Evolutionary conservation across 2,888 invertebrate genomes (phyloP).

Genomic region (Cryptocheilus praepositus): DNA sequence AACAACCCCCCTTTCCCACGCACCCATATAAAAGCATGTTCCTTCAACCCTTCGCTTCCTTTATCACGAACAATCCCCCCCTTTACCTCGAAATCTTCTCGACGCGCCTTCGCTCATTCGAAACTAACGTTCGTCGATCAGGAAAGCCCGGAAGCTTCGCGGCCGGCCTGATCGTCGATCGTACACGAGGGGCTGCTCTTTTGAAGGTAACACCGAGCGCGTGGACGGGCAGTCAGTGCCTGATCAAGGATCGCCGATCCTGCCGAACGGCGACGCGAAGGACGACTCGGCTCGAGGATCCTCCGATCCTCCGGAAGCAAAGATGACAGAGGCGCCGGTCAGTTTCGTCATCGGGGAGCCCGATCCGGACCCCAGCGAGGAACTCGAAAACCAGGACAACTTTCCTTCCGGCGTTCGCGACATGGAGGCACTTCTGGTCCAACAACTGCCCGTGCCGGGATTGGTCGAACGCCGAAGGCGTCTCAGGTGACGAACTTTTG

Average conservation of each 20-base stretch:
- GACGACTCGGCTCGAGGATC: too few relatives aligned
- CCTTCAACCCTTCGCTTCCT: too few relatives aligned
- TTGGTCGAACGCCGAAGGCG: slow-evolving; percentile 75
- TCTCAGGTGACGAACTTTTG: slow-evolving; percentile 70
- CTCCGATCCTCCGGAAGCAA: slow-evolving; percentile 3
- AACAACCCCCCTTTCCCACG: too few relatives aligned
- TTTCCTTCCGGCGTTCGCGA: slow-evolving; percentile 65
- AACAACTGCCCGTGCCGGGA: slow-evolving; percentile 63
- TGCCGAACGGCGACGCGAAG: too few relatives aligned
- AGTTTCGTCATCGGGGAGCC: slow-evolving; percentile 72
- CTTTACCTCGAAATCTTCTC: too few relatives aligned
- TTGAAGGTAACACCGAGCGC: slow-evolving; percentile 69
- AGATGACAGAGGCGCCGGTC: slow-evolving; percentile 67
- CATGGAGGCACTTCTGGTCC: slow-evolving; percentile 45
- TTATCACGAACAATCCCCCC: too few relatives aligned
- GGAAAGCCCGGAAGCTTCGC: too few relatives aligned
- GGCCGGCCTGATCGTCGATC: not conserved
- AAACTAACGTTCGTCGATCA: too few relatives aligned
- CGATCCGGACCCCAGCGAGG: slow-evolving; percentile 60
- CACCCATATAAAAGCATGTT: too few relatives aligned
- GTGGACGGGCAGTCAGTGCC: slow-evolving; percentile 15
- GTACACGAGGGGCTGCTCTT: slow-evolving; percentile 35
- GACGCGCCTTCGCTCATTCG: too few relatives aligned
- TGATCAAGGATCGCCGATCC: too few relatives aligned
- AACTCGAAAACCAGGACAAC: slow-evolving; percentile 68